Base-by-base conservation (phyloP, 2,113 vertebrate species). In the Saguinus imperator region DNA sequence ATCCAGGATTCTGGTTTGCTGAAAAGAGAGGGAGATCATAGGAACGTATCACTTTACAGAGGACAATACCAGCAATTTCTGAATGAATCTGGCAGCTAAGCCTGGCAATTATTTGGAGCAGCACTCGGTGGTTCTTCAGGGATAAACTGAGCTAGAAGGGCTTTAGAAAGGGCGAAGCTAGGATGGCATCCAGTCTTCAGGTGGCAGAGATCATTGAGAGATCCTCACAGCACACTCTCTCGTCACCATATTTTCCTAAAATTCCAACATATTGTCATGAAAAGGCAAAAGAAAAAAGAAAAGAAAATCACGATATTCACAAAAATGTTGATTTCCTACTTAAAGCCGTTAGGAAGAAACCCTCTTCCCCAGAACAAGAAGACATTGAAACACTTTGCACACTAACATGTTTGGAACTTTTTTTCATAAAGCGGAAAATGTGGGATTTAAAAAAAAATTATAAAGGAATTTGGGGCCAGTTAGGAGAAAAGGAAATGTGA, bases 1-100 rank as follows among this genome's bases (percentile, higher is more conserved):
- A 95, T 89, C 87, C 92, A 87, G 96, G 80, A 97, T 89, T 97
- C 97, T 95, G 94, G 82, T 94, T 95, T 97, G 84, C 92, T 94
- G 89, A 95, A 88, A 97, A 95, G 96, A 91, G 87, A 95, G 93
- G 40, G 79, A 77, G 97, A 94, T 96, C 83, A 84, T 83, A 92
- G 93, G 82, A 75, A 50, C 45, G 11, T 94, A 97, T 93, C 96
- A 84, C 89, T 91, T 97, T 97, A 96, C 92, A n/a, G 92, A 95
- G 72, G 87, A 97, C 90, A 97, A 96, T 96, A 93, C 89, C 50
- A 91, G 94, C 73, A 91, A 91, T 97, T 97, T 93, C 93, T 79
- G 95, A 96, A 93, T 89, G 96, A 97, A 97, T 58, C 91, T 94
- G 89, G 94, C 90, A 80, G 95, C 75, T 94, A 93, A 97, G 89